These are phyloP conservation scores for Pristionchus exspectatus DNA, from an alignment of 2,888 invertebrate species.

Conservation along the genomic window DNA sequence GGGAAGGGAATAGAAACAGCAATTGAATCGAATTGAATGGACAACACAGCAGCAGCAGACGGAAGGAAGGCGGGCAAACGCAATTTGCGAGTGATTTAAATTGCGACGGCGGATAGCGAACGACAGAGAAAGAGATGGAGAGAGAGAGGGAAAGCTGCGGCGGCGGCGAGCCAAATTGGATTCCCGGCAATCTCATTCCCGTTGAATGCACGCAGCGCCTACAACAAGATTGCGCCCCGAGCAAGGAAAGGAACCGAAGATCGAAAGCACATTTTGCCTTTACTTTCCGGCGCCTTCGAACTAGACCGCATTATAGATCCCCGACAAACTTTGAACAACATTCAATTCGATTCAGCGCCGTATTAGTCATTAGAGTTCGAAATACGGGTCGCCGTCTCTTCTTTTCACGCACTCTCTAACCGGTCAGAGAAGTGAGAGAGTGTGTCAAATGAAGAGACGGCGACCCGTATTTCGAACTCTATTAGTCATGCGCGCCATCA, in stretches of 20 bases:
- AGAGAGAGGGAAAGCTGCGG: neutral
- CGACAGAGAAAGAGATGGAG: constrained; percentile 23
- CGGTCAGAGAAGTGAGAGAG: no score
- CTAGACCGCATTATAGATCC: no score
- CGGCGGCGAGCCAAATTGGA: constrained; percentile 25
- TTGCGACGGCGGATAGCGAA: neutral
- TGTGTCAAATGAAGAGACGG: no score
- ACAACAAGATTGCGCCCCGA: neutral
- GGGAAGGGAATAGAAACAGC: constrained; percentile 3
- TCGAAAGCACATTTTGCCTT: constrained; percentile 8
- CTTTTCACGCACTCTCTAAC: no score
- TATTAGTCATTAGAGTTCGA: no score
- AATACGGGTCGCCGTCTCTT: no score
- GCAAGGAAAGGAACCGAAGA: neutral
- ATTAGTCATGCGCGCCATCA: no score
- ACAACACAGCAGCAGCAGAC: neutral
- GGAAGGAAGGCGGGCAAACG: constrained; percentile 1
- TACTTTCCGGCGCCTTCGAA: neutral
- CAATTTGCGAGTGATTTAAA: constrained; percentile 48
- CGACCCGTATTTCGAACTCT: no score
- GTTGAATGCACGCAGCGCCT: neutral
- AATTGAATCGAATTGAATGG: constrained; percentile 39
- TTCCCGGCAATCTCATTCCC: constrained; percentile 45
- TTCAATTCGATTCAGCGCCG: no score
- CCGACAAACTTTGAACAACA: no score